Conservation (phyloP, 92 coral and sea anemone species). For the Anthopleura xanthogrammica region DNA sequence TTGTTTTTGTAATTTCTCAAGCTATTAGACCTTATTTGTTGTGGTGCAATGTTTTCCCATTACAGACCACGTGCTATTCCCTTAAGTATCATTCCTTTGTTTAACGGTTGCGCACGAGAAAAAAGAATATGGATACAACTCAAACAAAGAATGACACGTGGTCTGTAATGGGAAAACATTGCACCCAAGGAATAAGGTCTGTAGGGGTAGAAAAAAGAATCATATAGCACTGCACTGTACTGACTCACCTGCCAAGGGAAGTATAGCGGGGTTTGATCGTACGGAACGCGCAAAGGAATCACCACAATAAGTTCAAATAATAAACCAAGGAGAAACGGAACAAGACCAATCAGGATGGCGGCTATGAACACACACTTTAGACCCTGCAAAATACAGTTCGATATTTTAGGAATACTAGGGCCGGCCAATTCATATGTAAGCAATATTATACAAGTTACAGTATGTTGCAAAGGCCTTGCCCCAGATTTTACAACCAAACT, state of each 20-base stretch:
- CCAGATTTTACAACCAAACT: too few relatives aligned
- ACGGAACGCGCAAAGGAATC: constrained; percentile 94
- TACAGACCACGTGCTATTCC: too few relatives aligned
- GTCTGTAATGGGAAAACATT: neutral
- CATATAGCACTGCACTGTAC: neutral
- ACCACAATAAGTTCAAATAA: constrained; percentile 96
- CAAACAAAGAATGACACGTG: too few relatives aligned
- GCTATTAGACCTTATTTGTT: too few relatives aligned
- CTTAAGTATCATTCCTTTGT: too few relatives aligned
- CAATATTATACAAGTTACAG: too few relatives aligned
- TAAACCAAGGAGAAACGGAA: constrained; percentile 89
- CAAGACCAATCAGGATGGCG: constrained; percentile 76
- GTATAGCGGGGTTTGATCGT: constrained; percentile 96
- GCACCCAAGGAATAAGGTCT: neutral
- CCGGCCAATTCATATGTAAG: too few relatives aligned
- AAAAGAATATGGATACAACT: too few relatives aligned
- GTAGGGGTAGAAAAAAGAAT: too few relatives aligned
- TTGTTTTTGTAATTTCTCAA: neutral
- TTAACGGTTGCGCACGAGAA: too few relatives aligned
- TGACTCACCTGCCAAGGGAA: constrained; percentile 94
- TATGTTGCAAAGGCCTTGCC: too few relatives aligned
- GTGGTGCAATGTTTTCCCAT: neutral
- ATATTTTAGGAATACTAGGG: neutral
- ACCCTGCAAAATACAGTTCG: constrained; percentile 44
- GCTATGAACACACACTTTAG: constrained; percentile 79